Evolutionary conservation across 2,113 vertebrate species (phyloP).

Genomic region (Poeciliopsis occidentalis): DNA sequence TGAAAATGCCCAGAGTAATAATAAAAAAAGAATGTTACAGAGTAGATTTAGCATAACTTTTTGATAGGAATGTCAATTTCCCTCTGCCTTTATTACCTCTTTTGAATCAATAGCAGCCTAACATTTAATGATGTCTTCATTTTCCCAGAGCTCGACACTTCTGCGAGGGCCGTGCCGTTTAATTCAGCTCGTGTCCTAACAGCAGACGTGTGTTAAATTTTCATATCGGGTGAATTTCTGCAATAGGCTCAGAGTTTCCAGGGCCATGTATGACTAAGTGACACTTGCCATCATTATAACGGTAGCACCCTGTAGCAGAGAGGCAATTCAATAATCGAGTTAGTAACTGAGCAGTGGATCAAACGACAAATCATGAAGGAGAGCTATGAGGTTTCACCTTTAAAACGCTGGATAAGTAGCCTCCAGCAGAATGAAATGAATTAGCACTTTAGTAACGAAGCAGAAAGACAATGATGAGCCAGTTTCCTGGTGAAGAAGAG

Average conservation of each 20-base stretch:
- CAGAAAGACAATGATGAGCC: conserved; percentile 30
- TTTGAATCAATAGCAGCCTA: conserved; percentile 59
- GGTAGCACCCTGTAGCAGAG: conserved; percentile 28
- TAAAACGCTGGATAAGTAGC: conserved; percentile 17
- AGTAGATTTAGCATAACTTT: conserved; percentile 46
- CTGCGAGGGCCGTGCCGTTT: background rate
- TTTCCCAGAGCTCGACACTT: conserved; percentile 50
- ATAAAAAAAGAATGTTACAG: conserved; percentile 18
- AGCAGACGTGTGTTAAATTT: conserved; percentile 33
- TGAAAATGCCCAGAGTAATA: conserved; percentile 17
- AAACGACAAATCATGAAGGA: conserved; percentile 42
- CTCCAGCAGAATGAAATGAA: conserved; percentile 48
- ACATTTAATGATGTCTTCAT: conserved; percentile 54
- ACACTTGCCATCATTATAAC: conserved; percentile 43
- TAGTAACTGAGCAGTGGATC: conserved; percentile 46
- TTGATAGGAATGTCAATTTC: conserved; percentile 37
- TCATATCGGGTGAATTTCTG: conserved; percentile 56
- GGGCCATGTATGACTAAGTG: conserved; percentile 50
- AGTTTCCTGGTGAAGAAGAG: background rate
- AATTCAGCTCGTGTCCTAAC: conserved; percentile 43
- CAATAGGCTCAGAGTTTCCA: conserved; percentile 18
- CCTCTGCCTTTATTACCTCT: conserved; percentile 36
- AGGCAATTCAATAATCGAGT: conserved; percentile 52
- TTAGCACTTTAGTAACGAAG: conserved; percentile 18
- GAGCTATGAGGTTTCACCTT: conserved; percentile 45